These are phyloP conservation scores for Drosophila heteroneura DNA, from an alignment of 2,888 invertebrate genomes.

Conservation along the genomic window DNA sequence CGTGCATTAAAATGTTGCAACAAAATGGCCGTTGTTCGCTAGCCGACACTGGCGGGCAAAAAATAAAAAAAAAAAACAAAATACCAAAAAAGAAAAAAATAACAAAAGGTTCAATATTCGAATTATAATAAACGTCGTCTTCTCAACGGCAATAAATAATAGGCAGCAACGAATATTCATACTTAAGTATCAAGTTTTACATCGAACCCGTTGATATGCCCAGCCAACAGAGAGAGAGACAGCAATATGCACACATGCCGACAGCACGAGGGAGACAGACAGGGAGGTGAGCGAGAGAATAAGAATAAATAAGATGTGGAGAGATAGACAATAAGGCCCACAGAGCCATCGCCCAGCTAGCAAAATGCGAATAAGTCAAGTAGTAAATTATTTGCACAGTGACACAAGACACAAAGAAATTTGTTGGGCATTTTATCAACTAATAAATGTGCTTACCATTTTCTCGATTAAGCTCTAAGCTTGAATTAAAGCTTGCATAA, in stretches of 20 bases:
- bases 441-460: no score
- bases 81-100: slow-evolving; percentile 22
- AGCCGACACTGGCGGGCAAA: slow-evolving; percentile 35
- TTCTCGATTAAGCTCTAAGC: neutral
- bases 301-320: slow-evolving; percentile 25
- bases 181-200: slow-evolving; percentile 71
- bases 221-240: slow-evolving; percentile 34
- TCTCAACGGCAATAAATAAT: slow-evolving; percentile 77
- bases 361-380: slow-evolving; percentile 63
- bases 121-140: slow-evolving; percentile 80
- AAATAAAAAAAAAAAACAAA: neutral
- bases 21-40: slow-evolving; percentile 66
- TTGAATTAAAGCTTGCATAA: neutral
- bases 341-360: slow-evolving; percentile 34
- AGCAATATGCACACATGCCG: neutral
- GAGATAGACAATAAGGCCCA: slow-evolving; percentile 33
- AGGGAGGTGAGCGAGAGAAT: neutral
- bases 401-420: neutral
- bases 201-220: slow-evolving; percentile 70
- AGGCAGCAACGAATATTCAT: slow-evolving; percentile 60
- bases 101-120: slow-evolving; percentile 68
- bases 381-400: slow-evolving; percentile 72
- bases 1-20: slow-evolving; percentile 81
- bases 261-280: neutral
- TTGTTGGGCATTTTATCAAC: neutral